Conservation (phyloP, 2,113 vertebrate genomes). For the Numenius arquata region DNA sequence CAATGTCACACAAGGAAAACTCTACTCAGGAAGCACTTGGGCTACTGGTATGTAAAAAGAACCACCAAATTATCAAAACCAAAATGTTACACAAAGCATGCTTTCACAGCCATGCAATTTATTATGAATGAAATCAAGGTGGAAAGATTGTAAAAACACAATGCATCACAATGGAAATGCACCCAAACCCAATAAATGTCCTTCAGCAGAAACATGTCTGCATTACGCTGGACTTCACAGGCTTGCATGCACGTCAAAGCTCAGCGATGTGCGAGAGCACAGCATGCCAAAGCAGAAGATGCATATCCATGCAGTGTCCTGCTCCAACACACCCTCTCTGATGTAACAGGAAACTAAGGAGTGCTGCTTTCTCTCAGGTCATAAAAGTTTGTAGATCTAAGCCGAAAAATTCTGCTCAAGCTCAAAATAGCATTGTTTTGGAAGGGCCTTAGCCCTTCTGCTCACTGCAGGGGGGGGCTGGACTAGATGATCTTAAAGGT, state of each 20-base stretch:
- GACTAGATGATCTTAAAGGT: background rate
- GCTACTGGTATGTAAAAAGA: background rate
- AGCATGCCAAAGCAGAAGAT: slow-evolving; percentile 46
- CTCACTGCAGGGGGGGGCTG: background rate
- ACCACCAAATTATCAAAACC: background rate
- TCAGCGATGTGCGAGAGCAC: background rate
- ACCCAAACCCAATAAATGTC: background rate
- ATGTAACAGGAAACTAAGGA: background rate
- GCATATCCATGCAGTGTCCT: slow-evolving; percentile 31
- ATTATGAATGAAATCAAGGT: background rate
- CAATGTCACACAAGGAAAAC: background rate
- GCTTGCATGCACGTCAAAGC: background rate
- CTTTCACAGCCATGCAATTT: background rate
- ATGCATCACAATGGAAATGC: background rate
- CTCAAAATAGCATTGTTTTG: background rate
- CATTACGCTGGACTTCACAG: background rate
- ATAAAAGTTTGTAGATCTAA: background rate
- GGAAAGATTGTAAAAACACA: background rate
- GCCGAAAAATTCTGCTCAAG: background rate
- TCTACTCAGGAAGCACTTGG: slow-evolving; percentile 10
- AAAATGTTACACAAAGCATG: background rate
- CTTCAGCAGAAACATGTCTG: background rate
- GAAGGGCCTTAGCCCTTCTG: background rate
- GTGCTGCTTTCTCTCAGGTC: background rate
- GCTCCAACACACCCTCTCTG: background rate